phyloP scores from a whole-genome alignment of 2,113 vertebrate species.

The Leptocoma aspasia region DNA sequence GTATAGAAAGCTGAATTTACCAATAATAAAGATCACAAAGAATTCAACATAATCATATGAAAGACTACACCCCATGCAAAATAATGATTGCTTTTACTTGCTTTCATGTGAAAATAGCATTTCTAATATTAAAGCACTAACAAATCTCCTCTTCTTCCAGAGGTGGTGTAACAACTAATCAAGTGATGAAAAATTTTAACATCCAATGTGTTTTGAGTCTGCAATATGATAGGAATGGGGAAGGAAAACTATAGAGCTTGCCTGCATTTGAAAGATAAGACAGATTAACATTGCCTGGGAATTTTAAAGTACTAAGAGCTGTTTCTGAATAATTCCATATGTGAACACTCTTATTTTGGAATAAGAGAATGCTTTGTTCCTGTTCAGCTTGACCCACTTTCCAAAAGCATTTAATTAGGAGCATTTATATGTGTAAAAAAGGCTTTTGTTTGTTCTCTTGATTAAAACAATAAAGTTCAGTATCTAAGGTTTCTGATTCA shows the following conservation, averaged over 20 bases:
- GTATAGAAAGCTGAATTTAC: not conserved
- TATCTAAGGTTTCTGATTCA: not conserved
- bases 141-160: not conserved
- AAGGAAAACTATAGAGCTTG: not conserved
- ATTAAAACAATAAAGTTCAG: slow-evolving; percentile 5
- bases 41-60: not conserved
- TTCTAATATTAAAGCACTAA: not conserved
- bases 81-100: not conserved
- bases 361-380: slow-evolving; percentile 40
- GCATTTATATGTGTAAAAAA: slow-evolving; percentile 33
- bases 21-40: not conserved
- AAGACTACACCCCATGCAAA: not conserved
- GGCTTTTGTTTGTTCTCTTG: slow-evolving; percentile 23
- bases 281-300: slow-evolving; percentile 8
- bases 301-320: slow-evolving; percentile 4
- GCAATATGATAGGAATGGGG: not conserved
- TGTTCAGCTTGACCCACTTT: slow-evolving; percentile 52
- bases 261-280: slow-evolving; percentile 14
- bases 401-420: slow-evolving; percentile 27
- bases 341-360: slow-evolving; percentile 15
- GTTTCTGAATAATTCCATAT: slow-evolving; percentile 48
- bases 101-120: not conserved
- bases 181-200: not conserved
- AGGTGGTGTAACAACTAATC: not conserved
- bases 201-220: not conserved